Base-by-base conservation (phyloP, 1,140 invertebrate genomes). In the Lasaia peninsularis region DNA sequence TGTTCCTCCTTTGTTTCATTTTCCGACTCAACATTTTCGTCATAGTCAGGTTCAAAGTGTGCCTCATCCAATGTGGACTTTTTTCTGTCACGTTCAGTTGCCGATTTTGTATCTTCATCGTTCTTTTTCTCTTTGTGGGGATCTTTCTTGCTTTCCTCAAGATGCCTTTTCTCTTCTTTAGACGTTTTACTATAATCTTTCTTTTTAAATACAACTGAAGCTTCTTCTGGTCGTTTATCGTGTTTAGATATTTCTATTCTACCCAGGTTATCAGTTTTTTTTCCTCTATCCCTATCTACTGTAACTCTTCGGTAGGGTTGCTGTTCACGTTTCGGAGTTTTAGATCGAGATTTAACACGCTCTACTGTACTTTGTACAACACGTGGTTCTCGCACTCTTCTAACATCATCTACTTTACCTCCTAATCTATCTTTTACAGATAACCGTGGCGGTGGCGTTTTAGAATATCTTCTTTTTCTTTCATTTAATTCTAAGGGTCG, bases 21-120 rank as follows among this genome's bases (percentile, higher is more conserved):
- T 33, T 89, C 88, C 31, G 87, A 89, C 69, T 90, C 89, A 10
- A 89, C 73, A 52, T 69, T 88, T 69, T 90, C 89, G 62, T 94
- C 94, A 76, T 95, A 95, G 80, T 95, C 93, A 1, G 94, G 94
- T 65, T 94, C 94, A 72, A 95, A 95, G 63, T 91, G 92, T 0
- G 93, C 91, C 79, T 95, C 94, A 65, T 95, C 93, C 10, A 94
- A 77, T 24, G 91, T 91, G 10, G 92, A 91, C 62, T 93, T 92
- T 60, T 93, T 93, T 55, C 91, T 90, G 69, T 94, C 92, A 5
- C 90, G 71, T 55, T 89, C 85, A 78, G 86, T 73, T 76, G 82
- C 49, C 73, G 84, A 16, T 81, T 78, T 71, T 67, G 60, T 18
- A 24, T 60, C 53, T 78, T 88, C 59, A 28, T 37, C 31, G 34